Percentiles rank a stretch among this genome's conserved stretches.
phyloP scores from a whole-genome alignment of 1,140 invertebrate genomes.

The Sitodiplosis mosellana region DNA sequence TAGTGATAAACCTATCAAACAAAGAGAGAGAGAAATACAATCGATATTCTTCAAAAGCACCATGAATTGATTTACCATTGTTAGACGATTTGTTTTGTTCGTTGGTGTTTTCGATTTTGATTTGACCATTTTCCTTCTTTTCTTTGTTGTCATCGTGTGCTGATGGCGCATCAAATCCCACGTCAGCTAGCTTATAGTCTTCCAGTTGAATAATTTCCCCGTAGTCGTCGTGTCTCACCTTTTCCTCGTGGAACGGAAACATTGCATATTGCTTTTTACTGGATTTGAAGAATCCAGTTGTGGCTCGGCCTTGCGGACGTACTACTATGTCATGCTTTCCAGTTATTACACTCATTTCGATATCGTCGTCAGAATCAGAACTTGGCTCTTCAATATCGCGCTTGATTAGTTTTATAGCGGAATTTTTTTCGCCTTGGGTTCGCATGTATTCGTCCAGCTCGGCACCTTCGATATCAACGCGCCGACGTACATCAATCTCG shows the following conservation, averaged over 20 bases:
- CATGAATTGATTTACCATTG: slow-evolving; percentile 10
- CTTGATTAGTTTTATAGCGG: slow-evolving; percentile 21
- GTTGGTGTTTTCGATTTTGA: slow-evolving; percentile 10
- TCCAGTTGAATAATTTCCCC: slow-evolving; percentile 85
- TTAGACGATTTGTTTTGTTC: slow-evolving; percentile 36
- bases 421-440: slow-evolving; percentile 36
- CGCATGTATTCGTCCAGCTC: slow-evolving; percentile 82
- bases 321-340: slow-evolving; percentile 81
- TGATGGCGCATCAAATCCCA: slow-evolving; percentile 16
- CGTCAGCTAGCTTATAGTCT: slow-evolving; percentile 69
- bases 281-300: slow-evolving; percentile 72
- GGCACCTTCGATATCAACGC: slow-evolving; percentile 68
- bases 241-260: slow-evolving; percentile 90
- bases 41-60: neutral
- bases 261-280: slow-evolving; percentile 89
- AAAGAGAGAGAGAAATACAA: slow-evolving; percentile 2
- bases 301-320: slow-evolving; percentile 50
- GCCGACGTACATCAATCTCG: slow-evolving; percentile 48
- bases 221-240: slow-evolving; percentile 81
- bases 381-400: slow-evolving; percentile 22
- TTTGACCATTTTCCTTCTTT: slow-evolving; percentile 47
- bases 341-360: slow-evolving; percentile 59
- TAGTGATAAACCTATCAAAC: slow-evolving; percentile 22
- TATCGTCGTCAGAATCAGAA: slow-evolving; percentile 54
- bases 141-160: slow-evolving; percentile 52